A percentile compares a stretch with the other conserved stretches of the same genome.
phyloP scores from a whole-genome alignment of 37 sponge, comb jelly and placozoan species.

The Tethya wilhelma region DNA sequence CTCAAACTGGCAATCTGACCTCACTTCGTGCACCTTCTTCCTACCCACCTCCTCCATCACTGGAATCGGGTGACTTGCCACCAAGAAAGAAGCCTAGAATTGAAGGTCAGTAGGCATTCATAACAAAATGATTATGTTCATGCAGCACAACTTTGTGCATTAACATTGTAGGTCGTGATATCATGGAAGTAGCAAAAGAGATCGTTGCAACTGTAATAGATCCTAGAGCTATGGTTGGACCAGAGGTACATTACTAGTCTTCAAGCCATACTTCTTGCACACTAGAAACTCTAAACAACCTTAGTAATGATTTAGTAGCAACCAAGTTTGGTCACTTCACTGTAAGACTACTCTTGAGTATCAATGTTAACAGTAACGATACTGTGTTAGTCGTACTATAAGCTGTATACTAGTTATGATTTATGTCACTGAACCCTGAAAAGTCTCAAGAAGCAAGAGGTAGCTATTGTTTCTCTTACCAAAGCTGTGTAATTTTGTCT shows the following conservation, averaged over 20 bases:
- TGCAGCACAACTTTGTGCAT: neutral
- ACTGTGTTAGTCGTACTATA: too few species aligned
- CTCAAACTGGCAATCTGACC: neutral
- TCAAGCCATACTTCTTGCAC: neutral
- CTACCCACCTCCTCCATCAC: too few species aligned
- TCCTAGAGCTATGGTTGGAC: conserved; percentile 77
- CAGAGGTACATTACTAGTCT: too few species aligned
- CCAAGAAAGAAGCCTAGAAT: conserved; percentile 67
- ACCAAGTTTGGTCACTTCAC: neutral
- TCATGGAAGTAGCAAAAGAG: conserved; percentile 74
- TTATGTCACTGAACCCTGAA: too few species aligned
- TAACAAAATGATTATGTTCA: neutral
- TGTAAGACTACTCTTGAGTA: too few species aligned
- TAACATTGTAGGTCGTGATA: conserved; percentile 48
- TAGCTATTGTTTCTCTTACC: too few species aligned
- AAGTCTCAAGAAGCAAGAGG: too few species aligned
- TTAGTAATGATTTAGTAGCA: neutral
- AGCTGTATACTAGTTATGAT: too few species aligned
- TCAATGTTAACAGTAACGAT: too few species aligned
- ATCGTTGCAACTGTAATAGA: conserved; percentile 77
- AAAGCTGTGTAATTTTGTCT: too few species aligned
- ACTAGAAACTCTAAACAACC: neutral
- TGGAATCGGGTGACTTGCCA: neutral
- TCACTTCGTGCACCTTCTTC: neutral
- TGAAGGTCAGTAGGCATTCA: conserved; percentile 45